phyloP scores from a whole-genome alignment of 2,888 invertebrate genomes.

The Elgonia sp. region DNA sequence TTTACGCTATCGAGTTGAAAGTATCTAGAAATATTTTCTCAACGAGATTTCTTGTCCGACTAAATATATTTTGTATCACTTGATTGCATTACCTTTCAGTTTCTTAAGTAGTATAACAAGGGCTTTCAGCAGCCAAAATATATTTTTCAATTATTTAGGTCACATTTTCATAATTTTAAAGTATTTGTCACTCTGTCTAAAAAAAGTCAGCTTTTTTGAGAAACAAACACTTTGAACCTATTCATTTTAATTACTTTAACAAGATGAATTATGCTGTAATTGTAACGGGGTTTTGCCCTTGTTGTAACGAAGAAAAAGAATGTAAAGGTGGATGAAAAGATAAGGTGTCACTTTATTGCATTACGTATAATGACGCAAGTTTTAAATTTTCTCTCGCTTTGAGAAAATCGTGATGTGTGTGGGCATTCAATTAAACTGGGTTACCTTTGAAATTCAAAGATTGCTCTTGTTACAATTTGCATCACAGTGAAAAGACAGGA shows the following conservation, averaged over 20 bases:
- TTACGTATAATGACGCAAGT: slow-evolving; percentile 52
- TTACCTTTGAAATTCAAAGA: slow-evolving; percentile 69
- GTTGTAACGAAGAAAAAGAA: slow-evolving; percentile 18
- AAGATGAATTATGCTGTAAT: slow-evolving; percentile 40
- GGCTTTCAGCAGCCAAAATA: not conserved
- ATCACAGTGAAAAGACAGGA: slow-evolving; percentile 28
- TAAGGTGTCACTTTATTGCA: slow-evolving; percentile 32
- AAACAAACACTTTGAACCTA: slow-evolving; percentile 9
- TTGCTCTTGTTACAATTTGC: slow-evolving; percentile 60
- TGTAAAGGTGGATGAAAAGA: slow-evolving; percentile 1
- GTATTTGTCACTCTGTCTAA: slow-evolving; percentile 19
- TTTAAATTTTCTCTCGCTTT: slow-evolving; percentile 47
- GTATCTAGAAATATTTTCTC: no score
- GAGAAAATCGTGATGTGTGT: slow-evolving; percentile 39
- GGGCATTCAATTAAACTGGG: slow-evolving; percentile 60
- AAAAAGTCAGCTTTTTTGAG: slow-evolving; percentile 25
- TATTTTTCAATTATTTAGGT: slow-evolving; percentile 15
- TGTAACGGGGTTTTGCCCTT: slow-evolving; percentile 23
- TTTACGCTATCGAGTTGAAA: no score
- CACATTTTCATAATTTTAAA: slow-evolving; percentile 15
- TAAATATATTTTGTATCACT: no score
- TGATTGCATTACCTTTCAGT: not conserved
- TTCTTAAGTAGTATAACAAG: slow-evolving; percentile 11
- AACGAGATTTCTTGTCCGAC: no score
- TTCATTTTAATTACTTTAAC: slow-evolving; percentile 38